Conservation (phyloP, 1,140 invertebrate species). For the Glomeris maerens region DNA sequence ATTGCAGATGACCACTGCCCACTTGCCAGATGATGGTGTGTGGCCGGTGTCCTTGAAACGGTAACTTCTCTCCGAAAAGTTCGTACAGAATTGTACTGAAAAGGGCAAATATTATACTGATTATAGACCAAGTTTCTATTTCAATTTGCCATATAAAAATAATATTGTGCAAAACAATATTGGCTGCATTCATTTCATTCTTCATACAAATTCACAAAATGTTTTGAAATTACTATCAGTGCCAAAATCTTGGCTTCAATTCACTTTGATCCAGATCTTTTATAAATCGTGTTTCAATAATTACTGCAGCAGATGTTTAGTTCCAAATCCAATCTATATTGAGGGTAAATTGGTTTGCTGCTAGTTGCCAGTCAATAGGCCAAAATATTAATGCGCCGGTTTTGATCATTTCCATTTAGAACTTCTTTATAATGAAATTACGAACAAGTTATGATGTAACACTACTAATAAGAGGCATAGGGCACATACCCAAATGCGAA, state of each 20-base stretch:
- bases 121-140: not conserved
- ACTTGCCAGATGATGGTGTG: conserved; percentile 30
- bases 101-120: not conserved
- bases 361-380: not conserved
- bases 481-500: conserved; percentile 32
- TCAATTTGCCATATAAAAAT: too few relatives aligned
- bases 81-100: conserved; percentile 32
- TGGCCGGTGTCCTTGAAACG: conserved; percentile 22
- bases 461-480: not conserved
- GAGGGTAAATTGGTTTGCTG: not conserved
- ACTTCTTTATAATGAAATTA: not conserved
- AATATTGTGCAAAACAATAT: too few relatives aligned
- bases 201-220: too few relatives aligned
- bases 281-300: not conserved
- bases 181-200: too few relatives aligned
- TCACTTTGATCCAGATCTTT: not conserved
- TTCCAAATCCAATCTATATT: not conserved
- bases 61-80: conserved; percentile 26
- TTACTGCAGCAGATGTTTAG: not conserved
- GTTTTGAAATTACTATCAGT: too few relatives aligned
- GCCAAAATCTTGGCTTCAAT: too few relatives aligned
- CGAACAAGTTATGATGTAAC: not conserved
- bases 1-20: conserved; percentile 23
- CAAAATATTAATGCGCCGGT: not conserved
- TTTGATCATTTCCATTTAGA: not conserved